These are phyloP conservation scores for Nesoenas mayeri DNA, from an alignment of 2,113 vertebrate species.

Conservation along the genomic window DNA sequence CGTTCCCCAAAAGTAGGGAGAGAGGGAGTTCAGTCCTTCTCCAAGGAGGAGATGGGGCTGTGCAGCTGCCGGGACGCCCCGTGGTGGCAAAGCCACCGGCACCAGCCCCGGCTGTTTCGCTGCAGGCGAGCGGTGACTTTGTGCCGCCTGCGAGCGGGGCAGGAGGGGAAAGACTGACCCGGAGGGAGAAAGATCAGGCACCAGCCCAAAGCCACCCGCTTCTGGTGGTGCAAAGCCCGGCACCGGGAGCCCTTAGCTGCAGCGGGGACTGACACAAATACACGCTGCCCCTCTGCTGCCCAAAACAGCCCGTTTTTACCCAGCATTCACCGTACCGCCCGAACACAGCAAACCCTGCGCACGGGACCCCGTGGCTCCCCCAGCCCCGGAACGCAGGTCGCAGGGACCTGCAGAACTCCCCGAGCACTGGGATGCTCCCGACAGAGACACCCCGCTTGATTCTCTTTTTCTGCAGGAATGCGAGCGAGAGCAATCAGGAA, in stretches of 20 bases:
- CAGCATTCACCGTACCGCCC: accelerated
- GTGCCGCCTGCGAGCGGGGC: accelerated
- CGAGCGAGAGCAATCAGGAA: slow-evolving; percentile 69
- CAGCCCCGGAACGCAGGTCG: accelerated
- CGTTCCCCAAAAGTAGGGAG: too few relatives aligned
- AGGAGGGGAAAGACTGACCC: background rate
- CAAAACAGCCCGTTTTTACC: accelerated
- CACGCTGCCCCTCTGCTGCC: background rate
- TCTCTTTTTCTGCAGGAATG: slow-evolving; percentile 62
- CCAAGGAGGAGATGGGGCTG: background rate
- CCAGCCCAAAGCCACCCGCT: accelerated
- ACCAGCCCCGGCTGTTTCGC: background rate
- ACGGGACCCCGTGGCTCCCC: background rate
- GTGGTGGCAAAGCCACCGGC: accelerated
- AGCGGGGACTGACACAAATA: background rate
- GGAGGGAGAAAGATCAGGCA: too few relatives aligned
- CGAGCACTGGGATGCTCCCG: accelerated
- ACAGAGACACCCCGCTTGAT: slow-evolving; percentile 17
- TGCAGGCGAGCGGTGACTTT: background rate
- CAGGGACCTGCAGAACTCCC: background rate
- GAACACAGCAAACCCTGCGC: accelerated
- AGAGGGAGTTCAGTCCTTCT: background rate
- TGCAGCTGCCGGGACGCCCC: background rate
- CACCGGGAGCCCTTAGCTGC: background rate
- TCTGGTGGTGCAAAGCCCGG: too few relatives aligned